phyloP scores from a whole-genome alignment of 2,888 invertebrate genomes.

The Sussaba pulchella region DNA sequence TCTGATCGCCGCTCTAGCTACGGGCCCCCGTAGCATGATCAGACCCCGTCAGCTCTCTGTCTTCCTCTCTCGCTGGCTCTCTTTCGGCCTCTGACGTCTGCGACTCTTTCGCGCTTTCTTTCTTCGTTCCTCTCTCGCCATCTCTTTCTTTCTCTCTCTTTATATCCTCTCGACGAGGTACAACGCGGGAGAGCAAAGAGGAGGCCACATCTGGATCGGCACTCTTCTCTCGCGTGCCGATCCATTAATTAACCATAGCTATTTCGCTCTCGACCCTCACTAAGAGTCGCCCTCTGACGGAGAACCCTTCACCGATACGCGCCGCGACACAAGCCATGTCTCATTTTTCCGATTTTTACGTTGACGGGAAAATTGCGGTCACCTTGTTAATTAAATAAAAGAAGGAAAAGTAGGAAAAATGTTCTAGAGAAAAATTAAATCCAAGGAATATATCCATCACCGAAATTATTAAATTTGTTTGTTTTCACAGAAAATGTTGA shows the following conservation, averaged over 20 bases:
- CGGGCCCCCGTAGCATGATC: no score
- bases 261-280: constrained; percentile 59
- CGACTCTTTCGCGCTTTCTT: constrained; percentile 14
- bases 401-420: not conserved
- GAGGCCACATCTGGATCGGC: constrained; percentile 4
- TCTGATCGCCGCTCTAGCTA: not conserved
- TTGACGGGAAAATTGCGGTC: not conserved
- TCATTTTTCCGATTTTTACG: not conserved
- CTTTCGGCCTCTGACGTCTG: constrained; percentile 15
- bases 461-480: no score
- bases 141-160: constrained; percentile 1
- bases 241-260: constrained; percentile 81
- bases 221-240: constrained; percentile 79
- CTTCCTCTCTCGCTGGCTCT: constrained; percentile 24
- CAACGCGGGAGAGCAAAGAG: not conserved
- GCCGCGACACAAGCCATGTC: not conserved
- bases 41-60: not conserved
- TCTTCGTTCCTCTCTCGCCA: not conserved
- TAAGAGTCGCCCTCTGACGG: constrained; percentile 18
- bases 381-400: no score
- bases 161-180: not conserved
- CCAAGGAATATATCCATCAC: no score
- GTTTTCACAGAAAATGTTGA: no score
- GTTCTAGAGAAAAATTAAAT: no score
- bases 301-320: constrained; percentile 29